phyloP scores from a whole-genome alignment of 2,888 invertebrate species.

The Dasypolia templi region DNA sequence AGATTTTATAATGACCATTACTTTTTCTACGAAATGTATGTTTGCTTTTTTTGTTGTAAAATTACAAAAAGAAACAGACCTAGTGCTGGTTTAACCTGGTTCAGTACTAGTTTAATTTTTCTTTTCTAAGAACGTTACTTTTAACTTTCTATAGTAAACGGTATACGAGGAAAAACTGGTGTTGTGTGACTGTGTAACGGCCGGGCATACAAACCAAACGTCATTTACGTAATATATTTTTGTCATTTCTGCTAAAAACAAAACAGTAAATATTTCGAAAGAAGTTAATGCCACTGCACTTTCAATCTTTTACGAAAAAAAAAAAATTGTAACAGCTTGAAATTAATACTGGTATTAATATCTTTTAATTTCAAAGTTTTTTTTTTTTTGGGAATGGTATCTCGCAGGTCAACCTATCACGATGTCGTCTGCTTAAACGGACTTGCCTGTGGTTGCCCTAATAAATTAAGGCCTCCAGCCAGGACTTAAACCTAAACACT shows the following conservation, averaged over 20 bases:
- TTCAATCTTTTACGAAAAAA: neutral
- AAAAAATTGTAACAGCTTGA: neutral
- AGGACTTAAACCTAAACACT: too few relatives aligned
- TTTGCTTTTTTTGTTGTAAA: neutral
- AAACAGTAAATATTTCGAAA: neutral
- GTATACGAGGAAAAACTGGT: slow-evolving; percentile 30
- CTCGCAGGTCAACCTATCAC: too few relatives aligned
- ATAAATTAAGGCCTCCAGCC: too few relatives aligned
- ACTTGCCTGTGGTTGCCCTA: too few relatives aligned
- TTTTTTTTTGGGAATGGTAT: too few relatives aligned
- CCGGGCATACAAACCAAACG: slow-evolving; percentile 5
- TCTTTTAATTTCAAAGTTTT: too few relatives aligned
- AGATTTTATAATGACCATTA: too few relatives aligned
- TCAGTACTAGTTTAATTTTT: slow-evolving; percentile 34
- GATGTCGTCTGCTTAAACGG: too few relatives aligned
- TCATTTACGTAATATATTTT: slow-evolving; percentile 13
- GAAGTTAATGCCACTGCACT: neutral
- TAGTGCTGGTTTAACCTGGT: slow-evolving; percentile 30
- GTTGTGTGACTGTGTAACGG: slow-evolving; percentile 23
- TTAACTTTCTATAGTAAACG: slow-evolving; percentile 44
- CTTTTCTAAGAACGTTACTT: slow-evolving; percentile 40
- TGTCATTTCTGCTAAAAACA: neutral
- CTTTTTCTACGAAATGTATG: neutral
- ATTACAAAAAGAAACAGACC: neutral
- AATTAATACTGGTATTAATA: too few relatives aligned